Percentiles rank a stretch among this genome's conserved stretches.
phyloP scores from a whole-genome alignment of 2,888 invertebrate genomes.

The Ichneumoninae sp. region DNA sequence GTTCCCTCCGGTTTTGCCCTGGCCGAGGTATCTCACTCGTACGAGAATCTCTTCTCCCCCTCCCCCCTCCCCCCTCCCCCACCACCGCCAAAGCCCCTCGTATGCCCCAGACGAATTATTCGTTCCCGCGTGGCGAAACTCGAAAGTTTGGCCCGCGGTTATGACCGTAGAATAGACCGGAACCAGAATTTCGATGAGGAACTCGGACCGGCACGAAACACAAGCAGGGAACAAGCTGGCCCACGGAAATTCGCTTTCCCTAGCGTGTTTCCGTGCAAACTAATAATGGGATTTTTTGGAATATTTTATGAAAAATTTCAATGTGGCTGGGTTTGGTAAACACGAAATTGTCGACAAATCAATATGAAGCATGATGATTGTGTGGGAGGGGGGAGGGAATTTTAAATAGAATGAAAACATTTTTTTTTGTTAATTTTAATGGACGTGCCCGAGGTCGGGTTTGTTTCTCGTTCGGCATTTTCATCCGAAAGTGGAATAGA shows the following conservation, averaged over 20 bases:
- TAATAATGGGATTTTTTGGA: not conserved
- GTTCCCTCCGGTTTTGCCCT: slow-evolving; percentile 62
- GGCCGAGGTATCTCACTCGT: slow-evolving; percentile 36
- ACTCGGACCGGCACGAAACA: slow-evolving; percentile 24
- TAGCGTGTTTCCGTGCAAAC: not conserved
- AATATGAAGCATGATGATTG: no score
- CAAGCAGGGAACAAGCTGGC: not conserved
- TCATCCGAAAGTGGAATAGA: no score
- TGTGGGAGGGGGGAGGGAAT: no score
- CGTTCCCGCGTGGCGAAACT: slow-evolving; percentile 50
- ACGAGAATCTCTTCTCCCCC: slow-evolving; percentile 27
- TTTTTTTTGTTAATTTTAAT: not conserved
- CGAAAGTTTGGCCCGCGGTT: slow-evolving; percentile 51
- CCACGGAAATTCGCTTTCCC: not conserved
- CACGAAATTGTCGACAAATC: no score
- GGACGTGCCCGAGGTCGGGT: not conserved
- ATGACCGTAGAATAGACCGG: slow-evolving; percentile 22
- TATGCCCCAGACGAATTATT: slow-evolving; percentile 62
- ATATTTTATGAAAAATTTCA: not conserved
- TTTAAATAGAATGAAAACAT: no score
- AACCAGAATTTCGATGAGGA: slow-evolving; percentile 55
- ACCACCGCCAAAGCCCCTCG: not conserved
- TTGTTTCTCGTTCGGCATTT: not conserved
- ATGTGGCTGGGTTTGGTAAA: not conserved
- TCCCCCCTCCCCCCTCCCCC: not conserved